Evolutionary conservation across 2,888 invertebrate genomes (phyloP).

Genomic region (Schizotus pectinicornis): DNA sequence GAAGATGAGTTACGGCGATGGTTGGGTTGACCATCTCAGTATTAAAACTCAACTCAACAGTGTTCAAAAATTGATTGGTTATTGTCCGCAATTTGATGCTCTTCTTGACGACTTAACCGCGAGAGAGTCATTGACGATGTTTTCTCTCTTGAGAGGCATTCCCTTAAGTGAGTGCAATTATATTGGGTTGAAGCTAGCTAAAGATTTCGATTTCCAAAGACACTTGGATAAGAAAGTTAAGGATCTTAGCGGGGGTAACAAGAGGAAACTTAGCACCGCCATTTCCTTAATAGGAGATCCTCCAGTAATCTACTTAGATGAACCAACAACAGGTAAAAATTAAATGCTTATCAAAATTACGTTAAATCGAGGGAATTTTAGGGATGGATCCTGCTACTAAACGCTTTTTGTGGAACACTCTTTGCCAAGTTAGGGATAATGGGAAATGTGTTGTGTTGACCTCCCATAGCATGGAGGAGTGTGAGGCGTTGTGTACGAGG

Average conservation of each 20-base stretch:
- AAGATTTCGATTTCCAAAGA: conserved; percentile 56
- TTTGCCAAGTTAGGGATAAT: conserved; percentile 70
- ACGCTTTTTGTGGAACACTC: conserved; percentile 79
- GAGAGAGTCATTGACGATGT: conserved; percentile 62
- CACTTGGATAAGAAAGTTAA: conserved; percentile 53
- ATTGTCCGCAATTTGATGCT: conserved; percentile 67
- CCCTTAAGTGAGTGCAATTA: conserved; percentile 45
- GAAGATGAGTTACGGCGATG: conserved; percentile 71
- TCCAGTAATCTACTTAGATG: conserved; percentile 57
- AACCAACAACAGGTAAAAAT: conserved; percentile 33
- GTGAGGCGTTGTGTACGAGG: conserved; percentile 82
- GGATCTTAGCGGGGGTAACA: conserved; percentile 59
- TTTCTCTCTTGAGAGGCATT: conserved; percentile 61
- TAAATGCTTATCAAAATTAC: too few species aligned
- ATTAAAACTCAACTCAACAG: conserved; percentile 61
- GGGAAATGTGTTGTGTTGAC: conserved; percentile 82
- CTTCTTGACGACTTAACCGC: conserved; percentile 63
- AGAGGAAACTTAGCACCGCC: conserved; percentile 60
- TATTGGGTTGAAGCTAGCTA: conserved; percentile 53
- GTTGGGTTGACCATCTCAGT: conserved; percentile 63
- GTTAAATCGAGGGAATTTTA: conserved; percentile 36
- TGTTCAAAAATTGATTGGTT: conserved; percentile 65
- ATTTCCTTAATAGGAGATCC: conserved; percentile 61
- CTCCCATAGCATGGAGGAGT: conserved; percentile 88
- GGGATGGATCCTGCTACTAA: conserved; percentile 84